Conservation (phyloP, 92 coral and sea anemone species). For the Palythoa grandiflora region DNA sequence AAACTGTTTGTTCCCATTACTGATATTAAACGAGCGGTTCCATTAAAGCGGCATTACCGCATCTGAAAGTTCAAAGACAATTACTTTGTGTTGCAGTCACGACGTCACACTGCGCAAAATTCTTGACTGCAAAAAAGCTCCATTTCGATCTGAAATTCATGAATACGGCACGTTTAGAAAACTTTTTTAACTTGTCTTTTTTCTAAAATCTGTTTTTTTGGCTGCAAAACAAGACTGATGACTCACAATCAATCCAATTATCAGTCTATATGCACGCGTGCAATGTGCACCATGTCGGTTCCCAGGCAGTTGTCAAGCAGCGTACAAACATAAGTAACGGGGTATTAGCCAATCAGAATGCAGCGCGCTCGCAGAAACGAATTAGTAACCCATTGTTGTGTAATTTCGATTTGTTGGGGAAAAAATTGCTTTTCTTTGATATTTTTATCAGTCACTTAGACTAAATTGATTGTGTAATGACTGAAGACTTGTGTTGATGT, state of each 20-base stretch:
- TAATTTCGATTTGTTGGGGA: too few relatives aligned
- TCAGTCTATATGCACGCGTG: background rate
- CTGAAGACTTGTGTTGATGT: too few relatives aligned
- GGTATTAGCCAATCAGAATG: constrained; percentile 29
- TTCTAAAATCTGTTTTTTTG: background rate
- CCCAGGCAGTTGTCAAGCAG: constrained; percentile 42
- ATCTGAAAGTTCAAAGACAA: background rate
- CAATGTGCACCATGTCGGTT: constrained; percentile 18
- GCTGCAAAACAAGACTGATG: background rate
- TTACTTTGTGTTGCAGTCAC: background rate
- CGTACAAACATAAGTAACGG: background rate
- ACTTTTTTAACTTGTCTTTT: background rate
- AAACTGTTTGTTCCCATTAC: constrained; percentile 1
- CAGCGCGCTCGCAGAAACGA: constrained; percentile 30
- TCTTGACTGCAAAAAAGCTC: background rate
- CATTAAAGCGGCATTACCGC: background rate
- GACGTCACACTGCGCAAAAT: constrained; percentile 25
- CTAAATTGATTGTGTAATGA: too few relatives aligned
- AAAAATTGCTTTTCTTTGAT: too few relatives aligned
- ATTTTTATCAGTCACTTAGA: too few relatives aligned
- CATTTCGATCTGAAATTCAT: background rate
- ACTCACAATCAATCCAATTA: background rate
- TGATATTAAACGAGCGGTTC: background rate
- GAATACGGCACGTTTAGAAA: background rate
- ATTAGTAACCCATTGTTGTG: background rate